Evolutionary conservation across 2,797 vertebrate genomes (phyloP).

Genomic region (Scolopax bukidnonensis): DNA sequence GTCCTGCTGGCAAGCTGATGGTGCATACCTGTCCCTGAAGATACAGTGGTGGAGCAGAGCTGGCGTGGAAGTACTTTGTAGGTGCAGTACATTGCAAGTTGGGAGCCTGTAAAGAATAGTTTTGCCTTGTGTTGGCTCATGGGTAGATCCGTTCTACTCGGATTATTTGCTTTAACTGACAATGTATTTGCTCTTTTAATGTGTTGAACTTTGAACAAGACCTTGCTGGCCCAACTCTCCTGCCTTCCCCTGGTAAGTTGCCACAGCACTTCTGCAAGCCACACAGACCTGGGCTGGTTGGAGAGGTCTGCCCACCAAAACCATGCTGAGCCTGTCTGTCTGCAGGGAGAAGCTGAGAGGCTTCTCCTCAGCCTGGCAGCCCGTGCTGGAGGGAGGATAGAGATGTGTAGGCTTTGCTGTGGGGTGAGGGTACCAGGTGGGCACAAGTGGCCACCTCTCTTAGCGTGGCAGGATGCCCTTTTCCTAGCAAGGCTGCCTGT

Average conservation of each 20-base stretch:
- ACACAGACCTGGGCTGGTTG: fast-evolving
- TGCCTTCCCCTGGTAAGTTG: neutral
- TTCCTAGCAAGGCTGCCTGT: neutral
- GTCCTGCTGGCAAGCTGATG: neutral
- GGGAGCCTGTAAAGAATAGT: neutral
- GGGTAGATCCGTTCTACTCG: neutral
- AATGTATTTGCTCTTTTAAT: neutral
- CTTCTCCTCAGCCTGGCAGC: neutral
- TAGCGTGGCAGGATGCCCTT: fast-evolving
- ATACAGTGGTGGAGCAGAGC: fast-evolving
- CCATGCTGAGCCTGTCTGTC: fast-evolving
- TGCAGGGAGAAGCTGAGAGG: neutral
- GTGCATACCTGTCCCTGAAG: neutral
- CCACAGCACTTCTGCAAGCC: neutral
- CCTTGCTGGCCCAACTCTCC: neutral
- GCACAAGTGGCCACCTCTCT: fast-evolving
- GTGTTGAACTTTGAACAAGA: neutral
- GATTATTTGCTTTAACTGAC: neutral
- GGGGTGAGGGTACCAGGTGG: fast-evolving
- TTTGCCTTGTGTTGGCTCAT: neutral
- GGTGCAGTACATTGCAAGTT: neutral
- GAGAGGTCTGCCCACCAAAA: neutral
- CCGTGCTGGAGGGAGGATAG: fast-evolving
- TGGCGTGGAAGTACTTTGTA: neutral
- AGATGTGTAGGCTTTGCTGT: neutral